Evolutionary conservation across 1,140 invertebrate genomes (phyloP).

Genomic region (Drosophila ananassae): DNA sequence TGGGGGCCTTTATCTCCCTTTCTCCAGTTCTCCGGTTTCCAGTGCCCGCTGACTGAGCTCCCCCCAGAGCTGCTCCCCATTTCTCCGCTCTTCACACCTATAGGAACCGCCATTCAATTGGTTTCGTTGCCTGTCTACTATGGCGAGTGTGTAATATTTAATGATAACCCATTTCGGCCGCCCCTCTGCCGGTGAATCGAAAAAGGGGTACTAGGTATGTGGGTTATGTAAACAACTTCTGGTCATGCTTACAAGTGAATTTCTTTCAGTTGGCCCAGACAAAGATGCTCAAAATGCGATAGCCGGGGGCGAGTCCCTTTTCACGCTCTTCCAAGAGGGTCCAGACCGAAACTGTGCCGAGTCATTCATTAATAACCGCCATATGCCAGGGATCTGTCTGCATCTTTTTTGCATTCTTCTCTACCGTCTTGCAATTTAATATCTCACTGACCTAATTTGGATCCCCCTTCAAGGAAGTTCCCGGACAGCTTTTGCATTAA

Average conservation of each 20-base stretch:
- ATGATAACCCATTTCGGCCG: constrained; percentile 68
- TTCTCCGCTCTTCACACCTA: constrained; percentile 44
- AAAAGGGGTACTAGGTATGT: constrained; percentile 50
- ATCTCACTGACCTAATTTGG: constrained; percentile 53
- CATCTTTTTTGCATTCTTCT: constrained; percentile 36
- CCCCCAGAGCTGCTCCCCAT: neutral
- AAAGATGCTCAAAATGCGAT: constrained; percentile 50
- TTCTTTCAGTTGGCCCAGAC: constrained; percentile 45
- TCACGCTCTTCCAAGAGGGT: constrained; percentile 13
- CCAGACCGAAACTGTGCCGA: neutral
- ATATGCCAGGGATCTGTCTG: constrained; percentile 57
- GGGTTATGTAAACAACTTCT: constrained; percentile 68
- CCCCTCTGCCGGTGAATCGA: constrained; percentile 4
- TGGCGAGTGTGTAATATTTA: constrained; percentile 47
- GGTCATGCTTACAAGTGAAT: constrained; percentile 64
- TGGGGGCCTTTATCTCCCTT: constrained; percentile 5
- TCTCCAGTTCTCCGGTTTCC: neutral
- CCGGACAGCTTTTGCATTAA: constrained; percentile 27
- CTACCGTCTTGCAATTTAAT: constrained; percentile 33
- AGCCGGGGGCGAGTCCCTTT: constrained; percentile 22
- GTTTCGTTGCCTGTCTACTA: constrained; percentile 21
- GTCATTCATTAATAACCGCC: constrained; percentile 34
- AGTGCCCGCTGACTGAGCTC: neutral
- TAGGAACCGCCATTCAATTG: constrained; percentile 39
- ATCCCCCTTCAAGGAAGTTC: constrained; percentile 11